Evolutionary conservation across 2,797 vertebrate species (phyloP).

Genomic region (Xiphorhynchus erythropygius): DNA sequence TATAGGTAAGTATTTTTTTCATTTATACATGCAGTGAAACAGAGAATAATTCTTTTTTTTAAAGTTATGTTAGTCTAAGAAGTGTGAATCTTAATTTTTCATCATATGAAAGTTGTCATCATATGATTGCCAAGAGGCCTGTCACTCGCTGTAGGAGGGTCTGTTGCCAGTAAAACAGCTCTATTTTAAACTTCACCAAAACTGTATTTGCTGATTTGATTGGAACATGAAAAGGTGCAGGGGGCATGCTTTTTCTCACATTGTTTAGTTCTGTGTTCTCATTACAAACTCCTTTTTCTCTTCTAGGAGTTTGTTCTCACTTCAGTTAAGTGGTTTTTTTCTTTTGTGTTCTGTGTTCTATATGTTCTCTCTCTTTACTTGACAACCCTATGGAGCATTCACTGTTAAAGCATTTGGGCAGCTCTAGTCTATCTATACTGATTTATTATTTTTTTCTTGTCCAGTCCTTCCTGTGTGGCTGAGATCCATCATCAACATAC

Average conservation of each 20-base stretch:
- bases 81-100: not conserved
- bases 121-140: not conserved
- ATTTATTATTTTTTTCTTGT: slow-evolving; percentile 45
- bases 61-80: not conserved
- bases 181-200: not conserved
- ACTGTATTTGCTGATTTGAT: not conserved
- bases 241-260: not conserved
- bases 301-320: not conserved
- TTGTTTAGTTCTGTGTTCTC: not conserved
- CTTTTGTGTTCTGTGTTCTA: slow-evolving; percentile 2
- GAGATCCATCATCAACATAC: slow-evolving; percentile 54
- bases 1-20: not conserved
- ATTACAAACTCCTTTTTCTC: not conserved
- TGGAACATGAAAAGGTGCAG: not conserved
- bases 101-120: too few species aligned
- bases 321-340: not conserved
- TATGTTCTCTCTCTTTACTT: slow-evolving; percentile 58
- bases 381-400: slow-evolving; percentile 64
- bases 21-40: not conserved
- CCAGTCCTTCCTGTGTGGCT: slow-evolving; percentile 54
- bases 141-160: not conserved
- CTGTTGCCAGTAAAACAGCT: not conserved
- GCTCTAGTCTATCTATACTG: slow-evolving; percentile 34
- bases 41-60: not conserved
- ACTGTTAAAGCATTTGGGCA: slow-evolving; percentile 53